Conservation (phyloP, 2,888 invertebrate species). For the Sceliomorpha sp. region DNA sequence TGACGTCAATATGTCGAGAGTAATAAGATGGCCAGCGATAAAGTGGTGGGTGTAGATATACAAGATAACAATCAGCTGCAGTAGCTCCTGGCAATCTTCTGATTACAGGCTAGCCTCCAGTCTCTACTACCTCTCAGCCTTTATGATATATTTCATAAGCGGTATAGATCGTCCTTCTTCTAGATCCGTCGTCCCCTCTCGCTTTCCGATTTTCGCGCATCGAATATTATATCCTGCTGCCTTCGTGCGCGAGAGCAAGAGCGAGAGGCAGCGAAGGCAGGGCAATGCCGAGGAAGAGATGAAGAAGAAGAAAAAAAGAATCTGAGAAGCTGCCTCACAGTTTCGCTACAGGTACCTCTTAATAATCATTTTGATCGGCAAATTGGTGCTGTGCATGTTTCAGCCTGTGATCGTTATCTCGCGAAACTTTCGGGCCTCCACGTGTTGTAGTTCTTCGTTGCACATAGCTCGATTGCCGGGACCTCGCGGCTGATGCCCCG, state of each 20-base stretch:
- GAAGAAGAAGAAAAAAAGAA: conserved; percentile 12
- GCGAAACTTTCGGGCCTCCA: conserved; percentile 70
- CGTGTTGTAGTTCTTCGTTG: conserved; percentile 51
- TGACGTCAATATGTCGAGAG: conserved; percentile 79
- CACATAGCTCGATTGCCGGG: conserved; percentile 21
- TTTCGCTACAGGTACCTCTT: conserved; percentile 72
- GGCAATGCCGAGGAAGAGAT: conserved; percentile 1
- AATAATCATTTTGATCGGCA: conserved; percentile 79
- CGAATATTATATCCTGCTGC: conserved; percentile 60
- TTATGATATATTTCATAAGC: conserved; percentile 69
- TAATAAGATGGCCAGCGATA: conserved; percentile 79
- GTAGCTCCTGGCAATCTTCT: conserved; percentile 79
- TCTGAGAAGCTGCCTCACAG: conserved; percentile 19
- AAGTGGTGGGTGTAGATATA: conserved; percentile 80
- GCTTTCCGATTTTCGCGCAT: conserved; percentile 65
- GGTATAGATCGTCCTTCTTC: conserved; percentile 41
- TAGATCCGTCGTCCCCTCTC: conserved; percentile 25
- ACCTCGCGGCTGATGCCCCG: conserved; percentile 23
- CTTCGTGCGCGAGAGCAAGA: conserved; percentile 13
- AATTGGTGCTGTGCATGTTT: conserved; percentile 78
- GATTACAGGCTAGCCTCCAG: conserved; percentile 77
- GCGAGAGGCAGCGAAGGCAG: conserved; percentile 5
- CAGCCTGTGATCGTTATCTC: conserved; percentile 76
- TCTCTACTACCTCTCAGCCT: conserved; percentile 61
- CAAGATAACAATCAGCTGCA: conserved; percentile 79